Conservation (phyloP, 92 coral and sea anemone genomes). For the Parazoanthus swiftii region DNA sequence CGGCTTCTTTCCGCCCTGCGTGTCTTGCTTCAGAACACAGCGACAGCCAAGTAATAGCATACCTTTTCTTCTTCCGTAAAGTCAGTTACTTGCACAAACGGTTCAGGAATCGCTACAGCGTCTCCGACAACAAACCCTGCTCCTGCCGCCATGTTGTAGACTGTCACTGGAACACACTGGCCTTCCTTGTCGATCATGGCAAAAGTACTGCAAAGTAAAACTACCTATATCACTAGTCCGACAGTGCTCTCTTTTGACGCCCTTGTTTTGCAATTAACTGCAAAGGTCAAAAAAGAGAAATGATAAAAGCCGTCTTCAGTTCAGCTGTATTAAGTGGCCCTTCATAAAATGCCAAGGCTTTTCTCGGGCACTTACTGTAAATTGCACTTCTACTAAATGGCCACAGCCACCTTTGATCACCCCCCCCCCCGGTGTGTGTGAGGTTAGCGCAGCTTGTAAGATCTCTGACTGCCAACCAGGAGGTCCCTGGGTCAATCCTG, state of each 20-base stretch:
- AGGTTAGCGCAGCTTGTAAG: too few species aligned
- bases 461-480: too few species aligned
- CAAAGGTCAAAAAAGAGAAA: neutral
- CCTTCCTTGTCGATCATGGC: slow-evolving; percentile 82
- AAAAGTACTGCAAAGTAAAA: slow-evolving; percentile 68
- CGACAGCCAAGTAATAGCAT: neutral
- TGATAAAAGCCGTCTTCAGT: too few species aligned
- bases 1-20: neutral
- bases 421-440: too few species aligned
- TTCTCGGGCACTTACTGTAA: too few species aligned
- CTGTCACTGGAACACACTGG: slow-evolving; percentile 83
- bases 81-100: slow-evolving; percentile 87
- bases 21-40: neutral
- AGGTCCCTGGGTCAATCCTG: too few species aligned
- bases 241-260: neutral
- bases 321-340: too few species aligned
- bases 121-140: slow-evolving; percentile 93
- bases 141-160: slow-evolving; percentile 85
- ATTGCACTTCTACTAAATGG: too few species aligned
- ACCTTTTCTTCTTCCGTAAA: slow-evolving; percentile 77
- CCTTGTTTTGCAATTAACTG: neutral
- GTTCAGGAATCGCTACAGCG: slow-evolving; percentile 94
- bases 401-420: too few species aligned
- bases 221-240: neutral
- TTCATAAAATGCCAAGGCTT: too few species aligned